phyloP scores from a whole-genome alignment of 2,888 invertebrate genomes.

The Seira ritae region DNA sequence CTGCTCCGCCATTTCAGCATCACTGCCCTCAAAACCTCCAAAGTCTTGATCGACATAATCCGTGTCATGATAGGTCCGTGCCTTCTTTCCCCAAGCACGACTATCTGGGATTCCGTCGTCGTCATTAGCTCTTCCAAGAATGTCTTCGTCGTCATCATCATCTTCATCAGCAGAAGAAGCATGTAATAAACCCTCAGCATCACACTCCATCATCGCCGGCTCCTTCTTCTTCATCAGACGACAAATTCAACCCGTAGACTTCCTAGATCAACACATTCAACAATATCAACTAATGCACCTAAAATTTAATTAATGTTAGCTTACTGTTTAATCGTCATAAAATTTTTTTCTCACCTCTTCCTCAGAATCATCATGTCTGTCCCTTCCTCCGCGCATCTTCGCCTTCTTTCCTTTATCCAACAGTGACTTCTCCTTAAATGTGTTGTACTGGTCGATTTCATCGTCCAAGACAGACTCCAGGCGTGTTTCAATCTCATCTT shows the following conservation, averaged over 20 bases:
- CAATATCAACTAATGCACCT: neutral
- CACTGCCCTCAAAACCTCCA: slow-evolving; percentile 81
- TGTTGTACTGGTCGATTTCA: slow-evolving; percentile 72
- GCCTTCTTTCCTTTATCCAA: slow-evolving; percentile 60
- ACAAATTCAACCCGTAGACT: slow-evolving; percentile 52
- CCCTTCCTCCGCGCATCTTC: slow-evolving; percentile 28
- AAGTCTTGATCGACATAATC: slow-evolving; percentile 94
- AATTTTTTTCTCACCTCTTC: slow-evolving; percentile 59
- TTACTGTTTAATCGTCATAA: neutral
- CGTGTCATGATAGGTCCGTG: slow-evolving; percentile 87
- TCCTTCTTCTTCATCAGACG: slow-evolving; percentile 61
- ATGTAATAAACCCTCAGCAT: neutral
- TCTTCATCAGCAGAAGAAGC: slow-evolving; percentile 66
- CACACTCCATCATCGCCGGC: slow-evolving; percentile 26
- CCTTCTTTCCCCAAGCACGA: slow-evolving; percentile 92
- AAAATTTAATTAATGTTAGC: neutral
- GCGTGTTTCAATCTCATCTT: slow-evolving; percentile 57
- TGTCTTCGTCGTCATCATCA: slow-evolving; percentile 78
- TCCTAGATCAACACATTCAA: slow-evolving; percentile 28
- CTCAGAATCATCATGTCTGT: slow-evolving; percentile 49
- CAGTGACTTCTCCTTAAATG: slow-evolving; percentile 60
- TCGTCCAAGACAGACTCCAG: slow-evolving; percentile 71
- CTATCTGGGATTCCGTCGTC: slow-evolving; percentile 85
- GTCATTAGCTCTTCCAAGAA: slow-evolving; percentile 83
- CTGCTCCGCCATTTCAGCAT: slow-evolving; percentile 84